phyloP scores from a whole-genome alignment of 2,113 vertebrate species.

The Oncorhynchus clarkii region DNA sequence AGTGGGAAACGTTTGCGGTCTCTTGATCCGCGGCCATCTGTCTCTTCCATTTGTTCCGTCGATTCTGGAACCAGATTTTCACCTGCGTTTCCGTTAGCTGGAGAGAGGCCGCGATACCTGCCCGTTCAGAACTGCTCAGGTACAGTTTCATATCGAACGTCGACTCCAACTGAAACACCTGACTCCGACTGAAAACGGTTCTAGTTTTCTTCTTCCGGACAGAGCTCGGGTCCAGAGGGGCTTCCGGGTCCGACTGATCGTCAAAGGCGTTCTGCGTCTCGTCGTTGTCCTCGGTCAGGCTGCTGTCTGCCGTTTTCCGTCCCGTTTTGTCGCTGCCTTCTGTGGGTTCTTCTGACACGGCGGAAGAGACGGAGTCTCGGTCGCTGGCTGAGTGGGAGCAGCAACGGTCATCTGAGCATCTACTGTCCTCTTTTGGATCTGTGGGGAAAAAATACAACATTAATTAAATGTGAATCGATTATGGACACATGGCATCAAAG shows the following conservation, averaged over 20 bases:
- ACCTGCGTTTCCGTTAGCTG: slow-evolving; percentile 89
- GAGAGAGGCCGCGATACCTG: slow-evolving; percentile 80
- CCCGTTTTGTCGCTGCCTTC: slow-evolving; percentile 63
- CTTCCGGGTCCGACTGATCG: slow-evolving; percentile 43
- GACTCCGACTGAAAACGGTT: slow-evolving; percentile 87
- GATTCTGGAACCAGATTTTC: slow-evolving; percentile 92
- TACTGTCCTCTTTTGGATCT: slow-evolving; percentile 53
- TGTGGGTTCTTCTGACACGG: slow-evolving; percentile 78
- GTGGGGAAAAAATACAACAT: background rate
- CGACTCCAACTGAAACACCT: slow-evolving; percentile 88
- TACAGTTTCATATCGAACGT: slow-evolving; percentile 88
- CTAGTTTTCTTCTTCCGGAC: slow-evolving; percentile 85
- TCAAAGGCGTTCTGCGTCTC: slow-evolving; percentile 47
- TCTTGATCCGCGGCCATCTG: slow-evolving; percentile 88
- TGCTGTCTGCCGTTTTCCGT: slow-evolving; percentile 44
- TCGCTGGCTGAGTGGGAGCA: slow-evolving; percentile 75
- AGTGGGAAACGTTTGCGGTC: slow-evolving; percentile 78
- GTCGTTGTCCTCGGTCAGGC: slow-evolving; percentile 54
- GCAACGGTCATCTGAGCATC: slow-evolving; percentile 51
- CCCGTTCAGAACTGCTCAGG: slow-evolving; percentile 85
- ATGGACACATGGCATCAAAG: background rate
- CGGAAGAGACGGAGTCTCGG: slow-evolving; percentile 74
- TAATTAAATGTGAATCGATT: background rate
- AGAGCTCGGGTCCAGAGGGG: slow-evolving; percentile 38
- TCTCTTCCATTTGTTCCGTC: slow-evolving; percentile 90